A percentile compares a stretch with the other conserved stretches of the same genome.
phyloP scores from a whole-genome alignment of 1,140 invertebrate species.

The Psix sp. region DNA sequence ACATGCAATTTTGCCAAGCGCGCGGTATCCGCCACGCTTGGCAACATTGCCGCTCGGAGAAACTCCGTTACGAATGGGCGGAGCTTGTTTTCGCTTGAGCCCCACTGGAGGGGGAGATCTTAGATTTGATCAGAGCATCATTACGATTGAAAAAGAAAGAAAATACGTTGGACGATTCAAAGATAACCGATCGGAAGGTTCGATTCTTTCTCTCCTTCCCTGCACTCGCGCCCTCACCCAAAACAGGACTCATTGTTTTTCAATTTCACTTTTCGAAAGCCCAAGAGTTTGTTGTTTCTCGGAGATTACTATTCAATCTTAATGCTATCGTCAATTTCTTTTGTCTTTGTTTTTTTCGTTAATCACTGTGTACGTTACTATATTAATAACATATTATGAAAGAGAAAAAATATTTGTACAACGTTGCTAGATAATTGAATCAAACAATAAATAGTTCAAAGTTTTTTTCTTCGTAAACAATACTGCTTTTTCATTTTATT shows the following conservation, averaged over 20 bases:
- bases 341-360: slow-evolving; percentile 4
- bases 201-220: slow-evolving; percentile 4
- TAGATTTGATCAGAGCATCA: slow-evolving; percentile 61
- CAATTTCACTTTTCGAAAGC: neutral
- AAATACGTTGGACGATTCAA: slow-evolving; percentile 57
- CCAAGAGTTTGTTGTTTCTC: slow-evolving; percentile 1
- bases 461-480: no score
- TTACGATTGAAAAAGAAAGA: slow-evolving; percentile 60
- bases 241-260: slow-evolving; percentile 9
- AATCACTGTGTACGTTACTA: no score
- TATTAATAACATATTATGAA: no score
- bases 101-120: slow-evolving; percentile 59
- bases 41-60: slow-evolving; percentile 57
- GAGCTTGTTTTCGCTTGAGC: slow-evolving; percentile 58
- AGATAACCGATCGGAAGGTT: slow-evolving; percentile 43
- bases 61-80: slow-evolving; percentile 61
- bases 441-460: no score
- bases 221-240: neutral
- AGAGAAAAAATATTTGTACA: no score
- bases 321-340: neutral
- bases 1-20: slow-evolving; percentile 55
- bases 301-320: no score
- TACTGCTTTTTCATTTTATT: no score
- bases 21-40: slow-evolving; percentile 52
- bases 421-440: no score